These are phyloP conservation scores for Podotricha telesiphe DNA, from an alignment of 2,888 invertebrate species.

Conservation along the genomic window DNA sequence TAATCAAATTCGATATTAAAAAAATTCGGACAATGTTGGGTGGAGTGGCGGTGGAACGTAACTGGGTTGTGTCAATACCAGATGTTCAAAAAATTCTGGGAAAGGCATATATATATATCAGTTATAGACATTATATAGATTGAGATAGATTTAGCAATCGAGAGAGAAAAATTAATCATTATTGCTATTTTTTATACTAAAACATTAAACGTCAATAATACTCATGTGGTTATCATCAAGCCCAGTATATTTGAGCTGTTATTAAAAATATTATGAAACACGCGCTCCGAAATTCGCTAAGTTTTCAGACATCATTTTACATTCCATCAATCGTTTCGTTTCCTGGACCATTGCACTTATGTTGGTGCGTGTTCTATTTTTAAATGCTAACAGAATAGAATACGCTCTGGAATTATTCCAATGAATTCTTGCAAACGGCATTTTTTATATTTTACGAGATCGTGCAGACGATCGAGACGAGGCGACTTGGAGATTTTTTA, in stretches of 20 bases:
- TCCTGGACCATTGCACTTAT: slow-evolving; percentile 39
- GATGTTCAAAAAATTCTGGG: too few species aligned
- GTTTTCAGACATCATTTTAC: slow-evolving; percentile 19
- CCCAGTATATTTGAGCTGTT: slow-evolving; percentile 21
- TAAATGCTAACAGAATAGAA: slow-evolving; percentile 42
- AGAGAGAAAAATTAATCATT: background rate
- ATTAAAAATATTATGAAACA: slow-evolving; percentile 29
- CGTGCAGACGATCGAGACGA: background rate
- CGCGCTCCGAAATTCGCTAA: background rate
- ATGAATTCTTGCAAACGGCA: slow-evolving; percentile 63
- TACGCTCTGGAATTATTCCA: slow-evolving; percentile 71
- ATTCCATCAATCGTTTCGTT: slow-evolving; percentile 9
- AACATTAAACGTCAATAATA: slow-evolving; percentile 18
- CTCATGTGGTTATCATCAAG: slow-evolving; percentile 34
- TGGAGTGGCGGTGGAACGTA: too few species aligned
- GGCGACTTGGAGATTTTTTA: slow-evolving; percentile 11
- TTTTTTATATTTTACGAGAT: slow-evolving; percentile 51
- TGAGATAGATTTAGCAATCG: background rate
- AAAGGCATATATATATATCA: too few species aligned
- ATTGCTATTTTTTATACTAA: slow-evolving; percentile 7
- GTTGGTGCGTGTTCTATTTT: slow-evolving; percentile 37
- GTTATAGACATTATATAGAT: too few species aligned
- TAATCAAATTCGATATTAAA: too few species aligned
- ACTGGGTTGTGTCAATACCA: too few species aligned
- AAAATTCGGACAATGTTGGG: too few species aligned